Base-by-base conservation (phyloP, 2,797 vertebrate genomes). In the Cercopithecus neglectus region DNA sequence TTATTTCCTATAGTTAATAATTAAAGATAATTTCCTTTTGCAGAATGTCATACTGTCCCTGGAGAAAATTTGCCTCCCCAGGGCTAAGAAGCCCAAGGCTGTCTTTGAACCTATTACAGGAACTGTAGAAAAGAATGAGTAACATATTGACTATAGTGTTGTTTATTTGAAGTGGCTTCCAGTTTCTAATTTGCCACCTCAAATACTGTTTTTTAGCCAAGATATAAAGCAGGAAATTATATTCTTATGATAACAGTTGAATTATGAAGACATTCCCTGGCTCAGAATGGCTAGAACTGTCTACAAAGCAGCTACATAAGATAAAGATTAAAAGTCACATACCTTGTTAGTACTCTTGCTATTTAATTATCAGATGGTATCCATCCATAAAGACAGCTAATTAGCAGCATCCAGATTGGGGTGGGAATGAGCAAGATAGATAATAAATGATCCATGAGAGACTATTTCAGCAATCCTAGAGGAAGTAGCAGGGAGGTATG, bases 281-380 rank as follows among this genome's bases (percentile, higher is more conserved):
- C 36, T 46, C 85, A 89, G 36, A 88, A 78, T 50, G 33, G 48
- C 92, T 96, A 94, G 79, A 88, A 96, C 75, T 80, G 79, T 91
- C 82, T 79, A 79, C 21, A 95, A 79, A 72, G 30, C 30, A 94
- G 84, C 61, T 95, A 39, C 59, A 76, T 96, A 50, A 85, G 55
- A 91, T 93, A 93, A 96, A 92, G 44, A 85, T 95, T 92, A 86
- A 94, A 96, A 95, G 92, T 89, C 89, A 72, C 87, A 93, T 82
- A 83, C 5, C 14, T 96, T 3, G 1, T 90, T 61, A 44, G 55
- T 81, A 17, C 89, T 97, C 55, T 89, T 86, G 82, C 93, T 93
- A 90, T 94, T 85, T 88, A 94, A 67, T 92, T 95, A 50, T 80
- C 64, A 22, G 74, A 55, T 96, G 36, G 24, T 94, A 41, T 86